Evolutionary conservation across 2,113 vertebrate genomes (phyloP), one percentile per base, ranked within the genome.

Genomic region (Climacteris rufus): DNA sequence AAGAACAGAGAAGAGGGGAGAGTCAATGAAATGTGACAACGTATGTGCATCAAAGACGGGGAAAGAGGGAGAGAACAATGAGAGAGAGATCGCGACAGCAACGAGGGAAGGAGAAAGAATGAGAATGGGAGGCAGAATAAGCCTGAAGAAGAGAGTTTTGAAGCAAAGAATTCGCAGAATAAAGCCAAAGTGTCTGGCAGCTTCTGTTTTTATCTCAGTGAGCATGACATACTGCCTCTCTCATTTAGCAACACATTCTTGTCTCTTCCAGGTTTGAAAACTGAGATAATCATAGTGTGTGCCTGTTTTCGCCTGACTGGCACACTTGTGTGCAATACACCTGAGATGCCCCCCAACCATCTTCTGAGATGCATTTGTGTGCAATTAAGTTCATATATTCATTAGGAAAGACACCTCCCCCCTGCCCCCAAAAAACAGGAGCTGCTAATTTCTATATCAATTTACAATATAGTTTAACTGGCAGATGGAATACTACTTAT

Each of bases 21-120:
- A 98, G 98, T 98, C 98, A 98, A 97, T 98, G 97, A 97, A 97
- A 98, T 98, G 98, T 99, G 98, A 98, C 98, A 97, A 98, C 98
- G 98, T 98, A 94, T 97, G 98, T 97, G 98, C 97, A 98, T 98
- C 98, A 98, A 98, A 98, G 97, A 94, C 93, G 64, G 96, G 96
- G 90, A 25, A 96, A 96, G 93, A 95, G 95, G 91, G 96, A 96
- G 97, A 96, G 97, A 97, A 98, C 96, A 98, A 98, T 98, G 91
- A 96, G 81, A 96, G 97, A 96, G 96, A 94, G 96, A 98, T 97
- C 80, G 95, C 77, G 93, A 94, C 96, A 97, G 97, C 88, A 69
- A 30, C 5, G 68, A 65, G 85, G 95, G 86, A 86, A 93, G 88
- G 94, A 93, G 93, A 56, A 87, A 94, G 96, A 95, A 94, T 87